A percentile compares a stretch with the other conserved stretches of the same genome.
Conservation (phyloP, 2,113 vertebrate genomes). For the Hippocampus comes region DNA sequence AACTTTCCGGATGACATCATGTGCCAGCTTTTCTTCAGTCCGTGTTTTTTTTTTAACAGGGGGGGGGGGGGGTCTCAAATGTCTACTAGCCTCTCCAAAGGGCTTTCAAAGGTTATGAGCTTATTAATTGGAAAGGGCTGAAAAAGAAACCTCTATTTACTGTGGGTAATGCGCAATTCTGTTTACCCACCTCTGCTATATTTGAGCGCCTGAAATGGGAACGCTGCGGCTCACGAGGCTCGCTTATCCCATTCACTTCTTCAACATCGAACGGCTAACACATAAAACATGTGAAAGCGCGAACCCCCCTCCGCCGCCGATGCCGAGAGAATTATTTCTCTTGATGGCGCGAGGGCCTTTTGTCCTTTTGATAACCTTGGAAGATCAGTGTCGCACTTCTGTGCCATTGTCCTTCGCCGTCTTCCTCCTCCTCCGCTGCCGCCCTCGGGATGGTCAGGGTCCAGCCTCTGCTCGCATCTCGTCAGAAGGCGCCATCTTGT, state of each 20-base stretch:
- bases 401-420: neutral
- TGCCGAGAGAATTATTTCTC: neutral
- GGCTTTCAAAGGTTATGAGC: neutral
- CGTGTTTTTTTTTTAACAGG: neutral
- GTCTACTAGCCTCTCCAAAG: neutral
- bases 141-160: conserved; percentile 3
- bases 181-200: neutral
- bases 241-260: too few relatives aligned
- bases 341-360: neutral
- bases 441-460: conserved; percentile 9
- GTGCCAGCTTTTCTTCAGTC: neutral
- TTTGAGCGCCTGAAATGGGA: neutral
- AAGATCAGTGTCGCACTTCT: neutral
- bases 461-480: conserved; percentile 21
- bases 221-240: neutral
- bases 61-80: neutral
- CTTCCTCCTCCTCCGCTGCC: conserved; percentile 11
- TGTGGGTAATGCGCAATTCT: neutral
- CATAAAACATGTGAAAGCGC: neutral
- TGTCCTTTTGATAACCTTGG: neutral
- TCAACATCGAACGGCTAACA: neutral
- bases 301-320: neutral
- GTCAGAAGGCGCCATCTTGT: conserved; percentile 33
- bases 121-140: conserved; percentile 5
- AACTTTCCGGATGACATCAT: neutral